Percentiles rank a stretch among this genome's conserved stretches.
Evolutionary conservation across 2,797 vertebrate genomes (phyloP).

Genomic region (Melanotaenia nigrans): DNA sequence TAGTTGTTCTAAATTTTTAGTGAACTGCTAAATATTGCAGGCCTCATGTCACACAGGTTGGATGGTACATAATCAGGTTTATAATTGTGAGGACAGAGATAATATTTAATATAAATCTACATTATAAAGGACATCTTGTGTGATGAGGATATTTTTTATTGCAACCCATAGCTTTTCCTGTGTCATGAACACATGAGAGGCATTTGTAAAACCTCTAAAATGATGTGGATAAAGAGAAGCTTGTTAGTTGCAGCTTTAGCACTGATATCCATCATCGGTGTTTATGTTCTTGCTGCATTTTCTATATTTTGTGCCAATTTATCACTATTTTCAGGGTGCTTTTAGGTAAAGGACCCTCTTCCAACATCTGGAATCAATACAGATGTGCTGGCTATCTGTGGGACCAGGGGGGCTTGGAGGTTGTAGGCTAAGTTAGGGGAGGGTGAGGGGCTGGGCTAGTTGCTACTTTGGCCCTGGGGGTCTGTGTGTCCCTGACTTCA

Average conservation of each 20-base stretch:
- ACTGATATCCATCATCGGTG: neutral
- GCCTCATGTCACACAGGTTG: neutral
- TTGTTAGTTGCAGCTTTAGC: neutral
- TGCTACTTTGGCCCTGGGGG: constrained; percentile 86
- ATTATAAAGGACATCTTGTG: constrained; percentile 12
- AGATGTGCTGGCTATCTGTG: constrained; percentile 77
- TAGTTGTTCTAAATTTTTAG: neutral
- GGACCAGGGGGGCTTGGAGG: constrained; percentile 71
- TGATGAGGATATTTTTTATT: constrained; percentile 3
- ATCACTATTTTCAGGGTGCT: constrained; percentile 76
- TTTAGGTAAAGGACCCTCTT: constrained; percentile 76
- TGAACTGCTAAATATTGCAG: neutral
- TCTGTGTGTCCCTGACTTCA: constrained; percentile 88
- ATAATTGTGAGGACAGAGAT: constrained; percentile 29
- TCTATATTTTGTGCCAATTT: constrained; percentile 37
- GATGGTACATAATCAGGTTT: neutral
- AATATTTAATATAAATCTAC: constrained; percentile 31
- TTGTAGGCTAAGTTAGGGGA: constrained; percentile 55
- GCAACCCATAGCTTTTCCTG: neutral
- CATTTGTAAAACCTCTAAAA: neutral
- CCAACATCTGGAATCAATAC: constrained; percentile 87
- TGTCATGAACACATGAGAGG: constrained; percentile 19
- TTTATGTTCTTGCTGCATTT: constrained; percentile 48
- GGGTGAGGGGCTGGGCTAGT: constrained; percentile 72
- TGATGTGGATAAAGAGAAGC: neutral